Conservation (phyloP, 2,113 vertebrate genomes). For the Pica pica region DNA sequence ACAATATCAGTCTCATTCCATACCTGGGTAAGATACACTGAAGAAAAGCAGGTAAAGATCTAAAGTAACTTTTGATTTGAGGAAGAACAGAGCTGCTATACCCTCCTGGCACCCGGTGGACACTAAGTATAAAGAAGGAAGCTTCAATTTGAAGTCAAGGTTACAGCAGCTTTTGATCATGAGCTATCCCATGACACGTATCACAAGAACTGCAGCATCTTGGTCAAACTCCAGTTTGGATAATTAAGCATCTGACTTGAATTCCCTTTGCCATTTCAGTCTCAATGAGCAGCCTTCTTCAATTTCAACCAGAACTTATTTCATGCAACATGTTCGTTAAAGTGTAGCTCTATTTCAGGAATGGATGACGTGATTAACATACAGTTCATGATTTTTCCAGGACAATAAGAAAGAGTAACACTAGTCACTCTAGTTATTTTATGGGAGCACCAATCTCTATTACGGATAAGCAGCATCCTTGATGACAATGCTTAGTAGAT, state of each 20-base stretch:
- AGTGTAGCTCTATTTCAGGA: neutral
- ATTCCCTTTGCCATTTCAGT: neutral
- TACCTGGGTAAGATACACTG: neutral
- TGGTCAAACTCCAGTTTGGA: neutral
- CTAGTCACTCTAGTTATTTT: neutral
- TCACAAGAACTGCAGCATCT: neutral
- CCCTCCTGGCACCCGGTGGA: neutral
- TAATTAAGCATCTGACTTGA: neutral
- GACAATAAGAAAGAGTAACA: neutral
- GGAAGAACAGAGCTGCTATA: neutral
- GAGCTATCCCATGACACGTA: neutral
- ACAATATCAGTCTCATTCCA: neutral
- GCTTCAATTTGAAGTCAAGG: neutral
- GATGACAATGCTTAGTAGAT: neutral
- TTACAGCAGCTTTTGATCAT: neutral
- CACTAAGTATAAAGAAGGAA: neutral
- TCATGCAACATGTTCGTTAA: neutral
- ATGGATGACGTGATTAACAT: neutral
- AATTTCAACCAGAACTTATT: neutral
- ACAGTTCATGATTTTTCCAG: neutral
- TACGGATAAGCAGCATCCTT: neutral
- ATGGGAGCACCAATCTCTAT: neutral
- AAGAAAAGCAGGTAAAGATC: neutral
- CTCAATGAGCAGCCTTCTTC: neutral
- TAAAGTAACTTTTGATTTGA: neutral